Evolutionary conservation across 2,797 vertebrate species (phyloP), one percentile per base, ranked within the genome.

Genomic region (Anas bernieri): DNA sequence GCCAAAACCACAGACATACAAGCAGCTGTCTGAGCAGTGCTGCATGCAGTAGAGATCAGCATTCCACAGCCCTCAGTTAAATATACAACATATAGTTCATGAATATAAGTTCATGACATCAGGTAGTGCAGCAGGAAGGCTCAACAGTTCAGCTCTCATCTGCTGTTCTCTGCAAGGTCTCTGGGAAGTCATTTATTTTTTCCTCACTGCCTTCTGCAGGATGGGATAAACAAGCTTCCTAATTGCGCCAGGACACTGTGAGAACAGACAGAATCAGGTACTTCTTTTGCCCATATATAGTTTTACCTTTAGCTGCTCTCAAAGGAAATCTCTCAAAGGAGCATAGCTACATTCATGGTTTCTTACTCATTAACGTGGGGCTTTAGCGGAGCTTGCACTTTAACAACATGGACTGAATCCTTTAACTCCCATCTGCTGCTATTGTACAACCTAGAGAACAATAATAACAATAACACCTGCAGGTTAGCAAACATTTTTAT

Each of bases 401-500:
- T 17, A 92, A 67, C 16, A 46, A 15, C 43, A 56, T 25, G 45
- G 62, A 72, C 92, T 74, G 5, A 31, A 70, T 80, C 70, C 58
- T 88, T 68, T 48, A 76, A 62, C 31, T 81, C 33, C 1, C 0
- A n/a, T 61, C 61, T 83, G 35, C 50, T 82, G 78, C 56, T 80
- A 12, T 30, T 64, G 26, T 31, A 93, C 39, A 72, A 68, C 31
- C 35, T 22, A 56, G 45, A 91, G 83, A 84, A 88, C 55, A 92
- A 66, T 50, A 91, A 23, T 10, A 93, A 73, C 23, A 91, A 23
- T 12, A 93, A 73, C 23, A 54, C 22, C 30, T 75, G 72, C 1
- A 8, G 68, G 37, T 92, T 83, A 90, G 33, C 35, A 93, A 81
- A 73, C 79, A 72, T 17, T 80, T 95, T 97, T 93, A 93, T 94